Percentiles rank a stretch among this genome's conserved stretches.
Evolutionary conservation across 2,113 vertebrate species (phyloP).

Genomic region (Chauna torquata): DNA sequence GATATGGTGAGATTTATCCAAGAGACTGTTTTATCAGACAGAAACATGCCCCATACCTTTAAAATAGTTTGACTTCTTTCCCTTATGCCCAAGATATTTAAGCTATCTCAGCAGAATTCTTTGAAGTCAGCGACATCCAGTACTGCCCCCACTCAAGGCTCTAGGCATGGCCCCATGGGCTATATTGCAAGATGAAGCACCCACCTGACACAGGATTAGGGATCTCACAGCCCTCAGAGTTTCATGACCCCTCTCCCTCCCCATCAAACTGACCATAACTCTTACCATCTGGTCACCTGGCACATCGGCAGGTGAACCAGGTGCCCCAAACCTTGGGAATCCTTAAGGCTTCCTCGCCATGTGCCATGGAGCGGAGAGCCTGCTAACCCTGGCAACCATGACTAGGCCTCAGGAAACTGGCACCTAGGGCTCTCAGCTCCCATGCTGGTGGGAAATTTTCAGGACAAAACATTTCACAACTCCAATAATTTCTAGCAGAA

Average conservation of each 20-base stretch:
- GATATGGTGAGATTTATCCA: not conserved
- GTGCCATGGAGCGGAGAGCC: rapidly evolving
- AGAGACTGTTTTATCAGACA: not conserved
- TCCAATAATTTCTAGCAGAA: not conserved
- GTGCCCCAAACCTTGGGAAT: not conserved
- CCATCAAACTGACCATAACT: not conserved
- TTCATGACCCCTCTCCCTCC: not conserved
- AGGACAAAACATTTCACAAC: not conserved
- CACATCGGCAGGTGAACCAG: not conserved
- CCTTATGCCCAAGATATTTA: not conserved
- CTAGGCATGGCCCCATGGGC: too few relatives aligned
- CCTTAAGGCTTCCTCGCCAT: not conserved
- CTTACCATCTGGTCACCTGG: not conserved
- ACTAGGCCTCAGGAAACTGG: not conserved
- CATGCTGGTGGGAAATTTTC: not conserved
- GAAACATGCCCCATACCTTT: not conserved
- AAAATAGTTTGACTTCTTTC: not conserved
- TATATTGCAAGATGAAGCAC: not conserved
- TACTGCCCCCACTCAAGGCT: not conserved
- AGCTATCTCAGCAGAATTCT: not conserved
- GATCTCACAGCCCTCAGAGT: not conserved
- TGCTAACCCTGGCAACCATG: not conserved
- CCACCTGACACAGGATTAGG: not conserved
- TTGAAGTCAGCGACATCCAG: not conserved
- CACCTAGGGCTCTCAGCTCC: not conserved